Evolutionary conservation across 1,140 invertebrate genomes (phyloP).

Genomic region (Euglossa dilemma): DNA sequence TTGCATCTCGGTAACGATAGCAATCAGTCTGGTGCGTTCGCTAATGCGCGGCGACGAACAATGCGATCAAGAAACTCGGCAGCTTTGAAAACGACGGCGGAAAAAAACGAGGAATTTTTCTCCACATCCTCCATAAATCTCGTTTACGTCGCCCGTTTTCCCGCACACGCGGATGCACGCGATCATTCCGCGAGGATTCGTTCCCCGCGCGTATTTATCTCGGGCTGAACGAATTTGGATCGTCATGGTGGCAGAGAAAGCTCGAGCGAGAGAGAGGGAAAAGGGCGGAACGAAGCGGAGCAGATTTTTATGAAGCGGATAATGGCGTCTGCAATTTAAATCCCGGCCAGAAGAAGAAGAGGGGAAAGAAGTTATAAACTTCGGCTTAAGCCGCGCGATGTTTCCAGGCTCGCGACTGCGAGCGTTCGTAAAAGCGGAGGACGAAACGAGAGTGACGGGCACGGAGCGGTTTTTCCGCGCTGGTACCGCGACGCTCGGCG

Average conservation of each 20-base stretch:
- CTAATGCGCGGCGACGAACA: background rate
- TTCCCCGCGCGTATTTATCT: constrained; percentile 30
- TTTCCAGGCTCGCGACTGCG: constrained; percentile 41
- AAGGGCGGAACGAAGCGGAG: constrained; percentile 17
- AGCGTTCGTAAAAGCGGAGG: constrained; percentile 44
- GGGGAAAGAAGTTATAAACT: constrained; percentile 52
- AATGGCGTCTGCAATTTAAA: constrained; percentile 63
- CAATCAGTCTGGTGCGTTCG: background rate
- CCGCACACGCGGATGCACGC: background rate
- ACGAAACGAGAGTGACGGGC: constrained; percentile 35
- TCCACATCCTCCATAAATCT: constrained; percentile 22
- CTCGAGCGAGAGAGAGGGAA: no score
- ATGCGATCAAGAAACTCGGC: background rate
- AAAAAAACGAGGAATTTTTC: constrained; percentile 15
- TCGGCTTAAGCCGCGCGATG: constrained; percentile 52
- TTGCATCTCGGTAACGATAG: background rate
- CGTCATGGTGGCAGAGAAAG: background rate
- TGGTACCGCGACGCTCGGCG: background rate
- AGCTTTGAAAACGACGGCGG: background rate
- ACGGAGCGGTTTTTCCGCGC: background rate
- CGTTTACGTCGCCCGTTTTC: background rate
- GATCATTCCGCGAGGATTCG: constrained; percentile 26
- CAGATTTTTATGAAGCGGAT: constrained; percentile 65
- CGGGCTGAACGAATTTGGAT: constrained; percentile 53
- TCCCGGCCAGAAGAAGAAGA: constrained; percentile 24